phyloP scores from a whole-genome alignment of 2,888 invertebrate genomes.

The Phlogophora meticulosa region DNA sequence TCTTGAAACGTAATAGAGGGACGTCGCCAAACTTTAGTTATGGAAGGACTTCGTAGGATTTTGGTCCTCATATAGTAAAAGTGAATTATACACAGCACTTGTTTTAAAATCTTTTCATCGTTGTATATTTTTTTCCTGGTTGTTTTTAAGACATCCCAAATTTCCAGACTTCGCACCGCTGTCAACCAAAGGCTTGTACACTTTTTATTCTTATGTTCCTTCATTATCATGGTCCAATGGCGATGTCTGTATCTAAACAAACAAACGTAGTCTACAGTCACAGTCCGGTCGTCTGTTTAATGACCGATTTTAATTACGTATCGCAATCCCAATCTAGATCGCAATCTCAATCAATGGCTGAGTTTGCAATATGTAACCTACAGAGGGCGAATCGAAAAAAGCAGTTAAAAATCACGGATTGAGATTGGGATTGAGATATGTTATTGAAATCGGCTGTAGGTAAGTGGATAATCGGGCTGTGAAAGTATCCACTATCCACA shows the following conservation, averaged over 20 bases:
- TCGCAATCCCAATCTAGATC: too few species aligned
- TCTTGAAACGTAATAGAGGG: constrained; percentile 69
- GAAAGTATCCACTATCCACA: not conserved
- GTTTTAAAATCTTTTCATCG: constrained; percentile 74
- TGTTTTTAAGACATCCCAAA: constrained; percentile 80
- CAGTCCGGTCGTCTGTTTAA: not conserved
- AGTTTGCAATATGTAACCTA: too few species aligned
- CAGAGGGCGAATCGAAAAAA: too few species aligned
- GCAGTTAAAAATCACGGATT: too few species aligned
- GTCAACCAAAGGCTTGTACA: constrained; percentile 79
- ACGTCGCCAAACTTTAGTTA: constrained; percentile 42
- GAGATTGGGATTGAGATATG: too few species aligned
- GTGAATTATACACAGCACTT: constrained; percentile 79
- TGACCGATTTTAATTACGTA: too few species aligned
- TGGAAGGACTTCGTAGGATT: constrained; percentile 20
- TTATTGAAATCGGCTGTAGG: too few species aligned
- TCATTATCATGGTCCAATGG: constrained; percentile 83
- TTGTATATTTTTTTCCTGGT: constrained; percentile 73
- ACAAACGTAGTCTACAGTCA: not conserved
- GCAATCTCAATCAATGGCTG: too few species aligned
- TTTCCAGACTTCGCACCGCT: constrained; percentile 78
- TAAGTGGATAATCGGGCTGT: not conserved
- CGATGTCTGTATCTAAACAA: constrained; percentile 80
- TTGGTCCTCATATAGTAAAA: constrained; percentile 69
- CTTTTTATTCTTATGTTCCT: constrained; percentile 77